Conservation (phyloP, 1,140 invertebrate species). For the Drosophila takahashii region DNA sequence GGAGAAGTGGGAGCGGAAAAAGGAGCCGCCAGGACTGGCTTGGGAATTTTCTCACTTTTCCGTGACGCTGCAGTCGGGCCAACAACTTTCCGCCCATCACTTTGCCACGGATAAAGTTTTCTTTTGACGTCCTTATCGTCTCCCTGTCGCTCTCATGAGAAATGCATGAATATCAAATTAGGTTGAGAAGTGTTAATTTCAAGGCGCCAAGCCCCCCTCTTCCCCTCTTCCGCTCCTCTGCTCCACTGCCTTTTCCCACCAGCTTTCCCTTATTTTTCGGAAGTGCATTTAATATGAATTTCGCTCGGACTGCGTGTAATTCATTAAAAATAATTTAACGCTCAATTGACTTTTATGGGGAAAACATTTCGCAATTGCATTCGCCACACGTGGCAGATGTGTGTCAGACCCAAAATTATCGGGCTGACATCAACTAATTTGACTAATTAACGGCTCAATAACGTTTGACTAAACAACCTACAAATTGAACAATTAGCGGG, state of each 20-base stretch:
- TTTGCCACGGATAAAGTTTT: conserved; percentile 59
- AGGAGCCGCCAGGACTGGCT: conserved; percentile 33
- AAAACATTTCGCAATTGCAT: conserved; percentile 29
- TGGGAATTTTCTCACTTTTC: conserved; percentile 74
- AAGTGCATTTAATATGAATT: conserved; percentile 15
- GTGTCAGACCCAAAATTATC: conserved; percentile 26
- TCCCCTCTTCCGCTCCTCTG: neutral
- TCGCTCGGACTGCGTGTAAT: conserved; percentile 12
- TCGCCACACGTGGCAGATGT: conserved; percentile 8
- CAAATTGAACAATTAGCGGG: conserved; percentile 36
- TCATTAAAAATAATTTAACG: conserved; percentile 45
- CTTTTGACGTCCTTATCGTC: conserved; percentile 22
- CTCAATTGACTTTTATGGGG: conserved; percentile 27
- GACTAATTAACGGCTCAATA: conserved; percentile 47
- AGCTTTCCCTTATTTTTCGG: neutral
- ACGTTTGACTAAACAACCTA: conserved; percentile 38
- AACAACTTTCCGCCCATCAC: conserved; percentile 48
- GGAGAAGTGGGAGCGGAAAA: conserved; percentile 25
- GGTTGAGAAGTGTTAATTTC: conserved; percentile 76
- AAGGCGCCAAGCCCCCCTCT: conserved; percentile 35
- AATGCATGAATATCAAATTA: conserved; percentile 78
- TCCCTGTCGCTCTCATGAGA: conserved; percentile 54
- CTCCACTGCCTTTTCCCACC: neutral
- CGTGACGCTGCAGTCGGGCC: conserved; percentile 19
- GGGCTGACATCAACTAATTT: conserved; percentile 45